These are phyloP conservation scores for Acrobasis consociella DNA, from an alignment of 2,888 invertebrate species.

Conservation along the genomic window DNA sequence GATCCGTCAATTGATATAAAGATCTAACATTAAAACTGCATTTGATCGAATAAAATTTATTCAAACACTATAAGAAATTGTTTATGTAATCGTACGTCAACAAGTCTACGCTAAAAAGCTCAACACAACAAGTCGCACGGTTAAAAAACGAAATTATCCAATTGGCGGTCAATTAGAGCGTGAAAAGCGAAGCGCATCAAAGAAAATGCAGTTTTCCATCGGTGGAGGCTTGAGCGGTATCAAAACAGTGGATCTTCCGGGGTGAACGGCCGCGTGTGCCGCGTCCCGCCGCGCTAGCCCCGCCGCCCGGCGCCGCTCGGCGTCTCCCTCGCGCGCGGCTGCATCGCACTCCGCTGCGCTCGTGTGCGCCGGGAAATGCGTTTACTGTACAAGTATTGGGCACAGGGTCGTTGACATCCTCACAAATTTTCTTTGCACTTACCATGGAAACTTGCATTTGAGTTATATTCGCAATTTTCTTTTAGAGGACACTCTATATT, in stretches of 20 bases:
- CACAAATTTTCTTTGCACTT: slow-evolving; percentile 60
- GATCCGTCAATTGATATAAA: too few relatives aligned
- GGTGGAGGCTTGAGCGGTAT: slow-evolving; percentile 75
- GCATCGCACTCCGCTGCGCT: slow-evolving; percentile 51
- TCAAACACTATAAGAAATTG: too few relatives aligned
- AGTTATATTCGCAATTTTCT: background rate
- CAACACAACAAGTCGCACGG: slow-evolving; percentile 22
- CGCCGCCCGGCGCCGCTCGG: slow-evolving; percentile 58
- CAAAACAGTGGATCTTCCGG: slow-evolving; percentile 83
- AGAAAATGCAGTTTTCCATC: slow-evolving; percentile 81
- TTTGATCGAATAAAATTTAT: too few relatives aligned
- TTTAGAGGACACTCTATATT: background rate
- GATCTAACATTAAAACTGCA: too few relatives aligned
- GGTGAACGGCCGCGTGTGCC: slow-evolving; percentile 73
- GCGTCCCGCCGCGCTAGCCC: slow-evolving; percentile 61
- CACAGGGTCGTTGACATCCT: slow-evolving; percentile 75
- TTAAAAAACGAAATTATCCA: slow-evolving; percentile 54
- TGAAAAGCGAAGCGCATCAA: slow-evolving; percentile 77
- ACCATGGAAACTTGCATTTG: slow-evolving; percentile 6
- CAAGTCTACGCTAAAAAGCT: background rate
- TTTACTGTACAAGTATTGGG: slow-evolving; percentile 77
- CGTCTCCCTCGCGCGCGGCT: slow-evolving; percentile 52
- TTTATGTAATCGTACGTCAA: background rate
- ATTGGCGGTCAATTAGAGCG: slow-evolving; percentile 72
- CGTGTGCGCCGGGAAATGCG: slow-evolving; percentile 74